Base-by-base conservation (phyloP, 2,797 vertebrate genomes). In the Sebastes trivittatus region DNA sequence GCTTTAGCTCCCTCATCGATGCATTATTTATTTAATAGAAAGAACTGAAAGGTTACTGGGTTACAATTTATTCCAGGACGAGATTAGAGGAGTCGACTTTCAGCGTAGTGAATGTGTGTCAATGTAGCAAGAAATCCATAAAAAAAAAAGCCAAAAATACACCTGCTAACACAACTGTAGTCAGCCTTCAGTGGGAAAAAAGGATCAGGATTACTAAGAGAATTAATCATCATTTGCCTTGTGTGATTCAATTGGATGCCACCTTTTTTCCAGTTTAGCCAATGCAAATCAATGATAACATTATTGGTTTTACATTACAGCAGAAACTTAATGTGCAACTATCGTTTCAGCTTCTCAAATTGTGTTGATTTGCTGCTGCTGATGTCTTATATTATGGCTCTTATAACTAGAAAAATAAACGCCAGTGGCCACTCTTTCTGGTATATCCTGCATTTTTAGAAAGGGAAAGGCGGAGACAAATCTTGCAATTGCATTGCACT, bases 21-120 rank as follows among this genome's bases (percentile, higher is more conserved):
- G 74, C 88, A 92, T 94, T 87, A 93, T 92, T 94, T 92, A 93
- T 94, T 92, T 80, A 79, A 87, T 83, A 85, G 72, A 84, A 86
- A 62, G 72, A 58, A 91, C 59, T 82, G 60, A 5, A 76, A 87
- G 87, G 93, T 93, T 88, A 93, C 86, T 90, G 80, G 82, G 90
- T 90, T 87, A 91, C 82, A 76, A 73, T 83, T 85, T 62, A 75
- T 78, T 75, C 66, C 68, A 72, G 72, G 77, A 85, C 63, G 36
- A 88, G 77, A 89, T 90, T 85, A 81, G 61, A 87, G 36, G 78
- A 72, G 52, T 84, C 82, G 13, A 58, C 77, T 87, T 83, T 80
- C 75, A 84, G 34, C 49, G 68, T 22, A 22, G 7, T 59, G 42
- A 71, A 84, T 78, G 60, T 72, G 72, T 84, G 34, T 66, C 62